phyloP scores from a whole-genome alignment of 2,113 vertebrate species.

The Halcyon malimbica region DNA sequence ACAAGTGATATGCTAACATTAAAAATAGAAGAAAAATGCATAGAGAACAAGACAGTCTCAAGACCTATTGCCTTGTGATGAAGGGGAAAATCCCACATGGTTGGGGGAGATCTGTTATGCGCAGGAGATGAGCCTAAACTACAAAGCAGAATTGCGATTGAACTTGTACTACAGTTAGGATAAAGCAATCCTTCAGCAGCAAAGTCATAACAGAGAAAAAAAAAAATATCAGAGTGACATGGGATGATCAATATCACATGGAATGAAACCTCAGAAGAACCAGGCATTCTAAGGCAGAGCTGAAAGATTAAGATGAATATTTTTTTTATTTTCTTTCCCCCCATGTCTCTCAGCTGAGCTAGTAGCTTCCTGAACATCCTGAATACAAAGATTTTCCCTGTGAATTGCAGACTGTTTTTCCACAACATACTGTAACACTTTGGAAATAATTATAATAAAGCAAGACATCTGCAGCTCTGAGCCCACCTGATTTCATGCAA shows the following conservation, averaged over 20 bases:
- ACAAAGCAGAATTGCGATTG: background rate
- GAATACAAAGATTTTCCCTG: background rate
- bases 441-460: background rate
- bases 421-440: background rate
- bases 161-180: background rate
- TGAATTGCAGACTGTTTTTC: background rate
- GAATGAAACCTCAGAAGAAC: constrained; percentile 5
- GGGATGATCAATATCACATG: background rate
- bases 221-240: background rate
- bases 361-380: background rate
- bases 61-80: constrained; percentile 26
- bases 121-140: constrained; percentile 2
- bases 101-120: background rate
- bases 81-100: background rate
- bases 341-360: background rate
- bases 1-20: background rate
- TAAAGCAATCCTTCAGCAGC: background rate
- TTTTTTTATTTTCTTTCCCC: background rate
- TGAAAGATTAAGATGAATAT: background rate
- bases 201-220: background rate
- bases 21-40: constrained; percentile 39
- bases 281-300: background rate
- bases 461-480: background rate
- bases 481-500: background rate
- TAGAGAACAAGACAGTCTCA: background rate